Evolutionary conservation across 2,113 vertebrate species (phyloP), one percentile per base, ranked within the genome.

Genomic region (Lathamus discolor): DNA sequence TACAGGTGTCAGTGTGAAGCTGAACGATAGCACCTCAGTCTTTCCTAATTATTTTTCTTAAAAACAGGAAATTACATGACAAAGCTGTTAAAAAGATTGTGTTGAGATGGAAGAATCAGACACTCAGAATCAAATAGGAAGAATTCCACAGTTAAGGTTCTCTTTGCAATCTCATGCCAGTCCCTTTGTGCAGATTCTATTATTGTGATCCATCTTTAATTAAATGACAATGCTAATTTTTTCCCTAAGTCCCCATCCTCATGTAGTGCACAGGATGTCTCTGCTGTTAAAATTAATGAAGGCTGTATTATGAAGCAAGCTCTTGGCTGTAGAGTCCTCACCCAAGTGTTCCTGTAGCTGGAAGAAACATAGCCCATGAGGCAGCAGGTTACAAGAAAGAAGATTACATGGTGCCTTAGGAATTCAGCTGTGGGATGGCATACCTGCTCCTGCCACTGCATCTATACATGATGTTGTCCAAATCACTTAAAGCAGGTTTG

Each of bases 141-240:
- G 51, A 86, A 79, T 55, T 89, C 66, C 39, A 31, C 69, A 82
- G 25, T 91, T 84, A 89, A 91, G 35, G 43, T 79, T 89, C 64
- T 91, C 73, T 84, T 93, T 9, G 3, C 75, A 79, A 95, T 93
- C 43, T 62, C 62, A 33, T 2, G 2, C 35, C 48, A 66, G 73
- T 78, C 81, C 91, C 86, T 73, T 89, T 91, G 77, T 25, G 83
- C 62, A 64, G 55, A 86, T 62, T 95, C 92, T 86, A 51, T 93
- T 92, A 92, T 91, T 82, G 79, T 61, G 74, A 89, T 79, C 86
- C 81, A 87, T 95, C 81, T 95, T 93, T 97, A 97, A 97, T 95
- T 95, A 95, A 97, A 92, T 95, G 84, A 93, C 48, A 57, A 51
- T 87, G 74, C 25, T 95, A 89, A 87, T 92, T 91, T 93, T 94